A percentile compares a stretch with the other conserved stretches of the same genome.
Conservation (phyloP, 1,140 invertebrate species). For the Brachionus rotundiformis region DNA sequence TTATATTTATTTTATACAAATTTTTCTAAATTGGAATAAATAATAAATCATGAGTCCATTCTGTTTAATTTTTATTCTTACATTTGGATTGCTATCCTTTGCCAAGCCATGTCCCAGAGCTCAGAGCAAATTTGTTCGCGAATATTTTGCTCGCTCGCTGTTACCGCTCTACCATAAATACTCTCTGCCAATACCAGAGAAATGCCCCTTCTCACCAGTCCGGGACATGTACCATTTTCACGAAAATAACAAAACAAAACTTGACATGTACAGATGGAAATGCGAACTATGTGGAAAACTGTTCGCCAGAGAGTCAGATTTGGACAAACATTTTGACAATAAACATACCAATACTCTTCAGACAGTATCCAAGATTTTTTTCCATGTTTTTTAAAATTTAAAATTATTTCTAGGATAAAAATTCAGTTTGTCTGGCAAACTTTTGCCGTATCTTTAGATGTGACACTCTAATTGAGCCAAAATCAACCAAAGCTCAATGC, state of each 20-base stretch:
- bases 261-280: slow-evolving; percentile 26
- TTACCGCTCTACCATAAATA: slow-evolving; percentile 31
- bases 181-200: neutral
- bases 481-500: neutral
- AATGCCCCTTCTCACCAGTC: slow-evolving; percentile 19
- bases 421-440: slow-evolving; percentile 26
- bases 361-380: neutral
- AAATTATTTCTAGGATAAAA: neutral
- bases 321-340: slow-evolving; percentile 46
- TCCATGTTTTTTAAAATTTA: no score
- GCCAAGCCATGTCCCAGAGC: slow-evolving; percentile 13
- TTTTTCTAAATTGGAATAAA: neutral
- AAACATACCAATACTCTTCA: slow-evolving; percentile 2
- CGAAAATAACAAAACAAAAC: slow-evolving; percentile 50
- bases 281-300: slow-evolving; percentile 43
- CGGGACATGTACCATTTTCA: slow-evolving; percentile 35
- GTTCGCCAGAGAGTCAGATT: slow-evolving; percentile 17
- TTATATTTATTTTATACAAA: neutral
- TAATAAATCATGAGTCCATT: neutral
- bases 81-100: neutral
- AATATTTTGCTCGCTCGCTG: slow-evolving; percentile 18
- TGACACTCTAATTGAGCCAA: neutral
- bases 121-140: slow-evolving; percentile 48
- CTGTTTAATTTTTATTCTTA: neutral
- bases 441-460: slow-evolving; percentile 51